A percentile compares a stretch with the other conserved stretches of the same genome.
Conservation (phyloP, 2,888 invertebrate species). For the Macaria liturata region DNA sequence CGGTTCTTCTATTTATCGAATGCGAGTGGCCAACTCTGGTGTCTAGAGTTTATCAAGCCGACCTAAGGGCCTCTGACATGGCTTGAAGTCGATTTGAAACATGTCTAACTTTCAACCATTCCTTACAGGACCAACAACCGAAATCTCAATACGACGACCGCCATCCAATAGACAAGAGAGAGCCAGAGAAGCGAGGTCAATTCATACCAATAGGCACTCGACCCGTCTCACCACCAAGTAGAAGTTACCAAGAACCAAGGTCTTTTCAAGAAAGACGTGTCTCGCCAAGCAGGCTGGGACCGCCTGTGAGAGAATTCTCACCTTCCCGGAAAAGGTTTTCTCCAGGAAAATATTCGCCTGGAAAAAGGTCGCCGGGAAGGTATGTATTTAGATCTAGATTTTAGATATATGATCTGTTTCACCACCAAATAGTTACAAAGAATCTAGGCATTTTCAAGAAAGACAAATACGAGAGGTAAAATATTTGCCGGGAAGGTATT, state of each 20-base stretch:
- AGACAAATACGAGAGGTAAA: background rate
- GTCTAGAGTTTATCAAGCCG: too few species aligned
- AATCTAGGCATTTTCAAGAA: background rate
- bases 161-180: slow-evolving; percentile 38
- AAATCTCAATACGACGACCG: slow-evolving; percentile 44
- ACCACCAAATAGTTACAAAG: background rate
- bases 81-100: too few species aligned
- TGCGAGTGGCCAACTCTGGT: too few species aligned
- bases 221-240: background rate
- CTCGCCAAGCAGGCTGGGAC: background rate
- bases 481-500: slow-evolving; percentile 9
- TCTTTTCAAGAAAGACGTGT: background rate
- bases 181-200: slow-evolving; percentile 25
- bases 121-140: slow-evolving; percentile 32
- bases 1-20: too few species aligned
- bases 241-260: background rate
- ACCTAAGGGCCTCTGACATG: too few species aligned
- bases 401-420: too few species aligned
- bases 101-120: background rate
- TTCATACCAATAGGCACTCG: slow-evolving; percentile 7
- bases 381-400: too few species aligned
- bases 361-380: slow-evolving; percentile 9
- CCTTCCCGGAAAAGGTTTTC: background rate
- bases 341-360: background rate
- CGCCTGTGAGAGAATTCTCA: background rate